Evolutionary conservation across 2,888 invertebrate species (phyloP).

Genomic region (Asteroscopus sphinx): DNA sequence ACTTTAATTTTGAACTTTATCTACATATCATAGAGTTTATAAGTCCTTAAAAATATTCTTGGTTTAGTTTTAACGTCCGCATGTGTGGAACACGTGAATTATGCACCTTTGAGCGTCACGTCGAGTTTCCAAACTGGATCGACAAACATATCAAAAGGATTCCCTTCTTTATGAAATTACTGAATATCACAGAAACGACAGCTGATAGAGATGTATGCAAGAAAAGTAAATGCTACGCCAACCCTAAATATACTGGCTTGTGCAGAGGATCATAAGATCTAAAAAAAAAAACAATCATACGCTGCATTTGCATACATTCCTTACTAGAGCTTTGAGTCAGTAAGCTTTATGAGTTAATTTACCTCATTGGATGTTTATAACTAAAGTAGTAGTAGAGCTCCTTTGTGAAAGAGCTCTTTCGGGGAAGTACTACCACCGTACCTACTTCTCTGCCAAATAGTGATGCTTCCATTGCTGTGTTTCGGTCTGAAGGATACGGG

Average conservation of each 20-base stretch:
- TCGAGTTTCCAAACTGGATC: conserved; percentile 48
- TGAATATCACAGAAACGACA: not conserved
- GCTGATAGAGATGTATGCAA: too few species aligned
- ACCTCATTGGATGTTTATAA: not conserved
- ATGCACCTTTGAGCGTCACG: conserved; percentile 51
- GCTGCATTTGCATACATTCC: not conserved
- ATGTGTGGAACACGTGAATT: conserved; percentile 54
- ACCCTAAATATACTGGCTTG: too few species aligned
- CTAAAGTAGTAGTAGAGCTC: too few species aligned
- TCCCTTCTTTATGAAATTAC: conserved; percentile 28
- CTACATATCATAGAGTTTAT: conserved; percentile 12
- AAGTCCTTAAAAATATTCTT: conserved; percentile 1
- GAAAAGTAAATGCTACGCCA: too few species aligned
- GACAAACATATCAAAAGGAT: conserved; percentile 49
- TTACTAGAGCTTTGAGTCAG: not conserved
- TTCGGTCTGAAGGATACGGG: too few species aligned
- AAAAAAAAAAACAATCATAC: too few species aligned
- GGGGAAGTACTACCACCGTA: too few species aligned
- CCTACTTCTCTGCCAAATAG: too few species aligned
- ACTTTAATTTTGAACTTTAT: conserved; percentile 20
- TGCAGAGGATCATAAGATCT: too few species aligned
- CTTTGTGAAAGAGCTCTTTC: too few species aligned
- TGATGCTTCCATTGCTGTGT: too few species aligned
- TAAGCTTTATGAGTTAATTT: not conserved
- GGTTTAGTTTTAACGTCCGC: conserved; percentile 34